Base-by-base conservation (phyloP, 2,113 vertebrate genomes). In the Piprites chloris region DNA sequence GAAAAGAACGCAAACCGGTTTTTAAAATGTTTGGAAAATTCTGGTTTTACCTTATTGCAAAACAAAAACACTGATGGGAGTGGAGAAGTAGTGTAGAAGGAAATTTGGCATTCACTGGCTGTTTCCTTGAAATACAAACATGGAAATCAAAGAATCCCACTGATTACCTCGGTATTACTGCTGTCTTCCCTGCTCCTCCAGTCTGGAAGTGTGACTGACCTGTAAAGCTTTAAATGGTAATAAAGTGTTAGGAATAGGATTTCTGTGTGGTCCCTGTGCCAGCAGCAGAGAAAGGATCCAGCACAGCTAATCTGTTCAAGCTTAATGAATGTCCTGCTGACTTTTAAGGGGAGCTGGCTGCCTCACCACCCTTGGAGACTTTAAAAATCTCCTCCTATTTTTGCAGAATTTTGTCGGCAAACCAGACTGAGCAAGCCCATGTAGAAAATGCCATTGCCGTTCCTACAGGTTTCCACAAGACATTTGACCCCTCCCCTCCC, bases 401-500 rank as follows among this genome's bases (percentile, higher is more conserved):
- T 82, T 75, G 91, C 35, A 75, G 81, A 56, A 89, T 93, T 96
- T 94, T 90, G 86, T 96, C 91, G 92, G 90, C 95, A 95, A 97
- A 96, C 59, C 90, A 97, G 88, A 96, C 53, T 69, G 95, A 95
- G 80, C 1, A 6, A 96, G 79, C 68, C 75, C 75, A 55, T 80
- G 33, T 46, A 96, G 87, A 95, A 96, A 97, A 97, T 94, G 63
- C 82, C 77, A 89, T 15, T 93, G 88, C 95, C 0, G 5, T 92
- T 95, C 87, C 82, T 96, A 86, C 87, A 95, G 95, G 91, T 97
- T 96, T 97, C 95, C 78, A 88, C 89, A 95, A 89, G 95, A 94
- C 86, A 95, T 97, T 95, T 97, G 94, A 97, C 89, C 76, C 59
- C 91, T 87, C 69, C 91, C 66, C 73, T 88, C 71, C 73, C 76